These are phyloP conservation scores for Escarpia spicata DNA, from an alignment of 2,888 invertebrate genomes.

Conservation along the genomic window DNA sequence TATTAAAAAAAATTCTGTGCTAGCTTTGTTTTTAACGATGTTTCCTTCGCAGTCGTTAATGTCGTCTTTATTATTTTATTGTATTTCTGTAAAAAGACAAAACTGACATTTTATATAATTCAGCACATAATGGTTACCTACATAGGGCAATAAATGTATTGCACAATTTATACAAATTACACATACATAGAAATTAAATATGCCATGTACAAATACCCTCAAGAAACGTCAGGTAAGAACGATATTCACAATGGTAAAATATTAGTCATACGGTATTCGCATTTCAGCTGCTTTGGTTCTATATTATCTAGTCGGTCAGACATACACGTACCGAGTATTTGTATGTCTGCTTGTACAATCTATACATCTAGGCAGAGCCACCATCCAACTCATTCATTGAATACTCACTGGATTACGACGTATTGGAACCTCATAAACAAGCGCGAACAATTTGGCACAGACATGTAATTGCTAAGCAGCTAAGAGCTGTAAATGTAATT, in stretches of 20 bases:
- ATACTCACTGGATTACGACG: neutral
- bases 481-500: neutral
- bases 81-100: neutral
- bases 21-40: no score
- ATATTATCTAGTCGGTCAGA: neutral
- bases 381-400: neutral
- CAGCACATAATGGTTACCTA: neutral
- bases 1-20: no score
- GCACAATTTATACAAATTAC: neutral
- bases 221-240: neutral
- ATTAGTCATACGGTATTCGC: neutral
- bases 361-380: neutral
- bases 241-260: neutral
- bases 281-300: neutral
- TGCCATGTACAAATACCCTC: neutral
- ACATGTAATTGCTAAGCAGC: conserved; percentile 5
- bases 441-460: neutral
- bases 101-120: neutral
- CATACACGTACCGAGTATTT: neutral
- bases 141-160: neutral
- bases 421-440: neutral
- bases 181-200: neutral
- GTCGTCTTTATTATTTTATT: neutral
- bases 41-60: neutral
- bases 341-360: neutral